Evolutionary conservation across 2,888 invertebrate genomes (phyloP).

Genomic region (Hololepta plana): DNA sequence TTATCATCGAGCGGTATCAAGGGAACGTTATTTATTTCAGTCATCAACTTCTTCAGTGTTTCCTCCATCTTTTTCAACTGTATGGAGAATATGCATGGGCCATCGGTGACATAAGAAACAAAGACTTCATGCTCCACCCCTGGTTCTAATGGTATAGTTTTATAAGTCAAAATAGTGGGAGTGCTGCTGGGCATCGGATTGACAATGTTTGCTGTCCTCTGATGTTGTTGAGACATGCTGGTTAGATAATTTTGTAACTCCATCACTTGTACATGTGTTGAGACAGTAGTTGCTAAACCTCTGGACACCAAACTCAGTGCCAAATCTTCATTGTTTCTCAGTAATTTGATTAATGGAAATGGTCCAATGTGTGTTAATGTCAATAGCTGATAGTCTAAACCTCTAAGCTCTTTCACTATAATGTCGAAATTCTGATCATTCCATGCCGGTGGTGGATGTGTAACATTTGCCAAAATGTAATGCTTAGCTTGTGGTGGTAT

Average conservation of each 20-base stretch:
- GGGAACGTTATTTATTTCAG: conserved; percentile 44
- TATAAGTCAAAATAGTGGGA: conserved; percentile 32
- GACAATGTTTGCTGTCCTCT: no score
- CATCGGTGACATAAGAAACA: conserved; percentile 63
- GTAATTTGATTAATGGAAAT: conserved; percentile 28
- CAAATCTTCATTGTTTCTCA: conserved; percentile 30
- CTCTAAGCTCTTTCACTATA: conserved; percentile 26
- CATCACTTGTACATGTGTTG: conserved; percentile 29
- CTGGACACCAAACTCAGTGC: conserved; percentile 28
- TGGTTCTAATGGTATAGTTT: conserved; percentile 32
- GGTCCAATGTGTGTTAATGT: conserved; percentile 24
- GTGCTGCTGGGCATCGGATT: conserved; percentile 23
- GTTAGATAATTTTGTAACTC: conserved; percentile 10
- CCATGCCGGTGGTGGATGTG: conserved; percentile 35
- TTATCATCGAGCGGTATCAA: conserved; percentile 44
- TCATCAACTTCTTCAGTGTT: conserved; percentile 49
- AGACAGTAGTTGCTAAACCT: conserved; percentile 27
- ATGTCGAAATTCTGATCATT: conserved; percentile 22
- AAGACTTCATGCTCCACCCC: conserved; percentile 46
- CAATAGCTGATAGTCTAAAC: conserved; percentile 27
- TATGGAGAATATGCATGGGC: conserved; percentile 59
- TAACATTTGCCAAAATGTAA: conserved; percentile 38
- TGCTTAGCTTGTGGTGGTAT: conserved; percentile 39
- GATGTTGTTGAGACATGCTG: neutral
- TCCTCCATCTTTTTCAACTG: conserved; percentile 44